Percentiles rank a stretch among this genome's conserved stretches.
Conservation (phyloP, 1,140 invertebrate species). For the Ctenoplectra terminalis region DNA sequence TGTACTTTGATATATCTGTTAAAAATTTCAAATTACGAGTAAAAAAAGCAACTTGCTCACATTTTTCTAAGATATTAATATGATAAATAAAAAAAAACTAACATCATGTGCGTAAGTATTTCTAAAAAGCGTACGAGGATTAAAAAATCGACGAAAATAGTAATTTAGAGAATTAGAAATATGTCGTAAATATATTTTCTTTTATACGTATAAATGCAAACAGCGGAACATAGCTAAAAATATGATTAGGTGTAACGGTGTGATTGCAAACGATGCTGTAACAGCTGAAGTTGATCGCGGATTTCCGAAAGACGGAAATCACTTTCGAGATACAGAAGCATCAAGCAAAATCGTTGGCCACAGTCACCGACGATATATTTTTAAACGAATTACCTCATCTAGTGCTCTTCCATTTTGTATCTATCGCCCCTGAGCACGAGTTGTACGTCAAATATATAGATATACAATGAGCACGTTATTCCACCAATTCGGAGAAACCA, state of each 20-base stretch:
- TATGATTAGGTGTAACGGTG: neutral
- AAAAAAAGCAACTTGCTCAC: no score
- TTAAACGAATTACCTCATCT: slow-evolving; percentile 63
- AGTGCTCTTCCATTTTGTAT: slow-evolving; percentile 44
- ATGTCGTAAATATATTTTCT: no score
- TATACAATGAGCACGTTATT: neutral
- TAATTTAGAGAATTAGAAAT: no score
- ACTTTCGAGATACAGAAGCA: neutral
- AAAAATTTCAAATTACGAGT: no score
- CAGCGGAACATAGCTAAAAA: no score
- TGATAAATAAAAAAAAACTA: no score
- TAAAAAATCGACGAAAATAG: no score
- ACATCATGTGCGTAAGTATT: no score
- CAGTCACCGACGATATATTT: slow-evolving; percentile 50
- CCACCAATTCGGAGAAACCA: neutral
- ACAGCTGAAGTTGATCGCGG: neutral
- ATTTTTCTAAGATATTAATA: no score
- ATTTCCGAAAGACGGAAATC: slow-evolving; percentile 29
- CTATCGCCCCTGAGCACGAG: slow-evolving; percentile 3
- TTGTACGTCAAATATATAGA: neutral
- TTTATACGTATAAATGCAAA: no score
- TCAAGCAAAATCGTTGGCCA: neutral
- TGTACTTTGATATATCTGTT: no score
- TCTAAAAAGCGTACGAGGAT: no score
- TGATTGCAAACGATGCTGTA: neutral